A percentile compares a stretch with the other conserved stretches of the same genome.
phyloP scores from a whole-genome alignment of 2,113 vertebrate species.

The Lagopus muta region DNA sequence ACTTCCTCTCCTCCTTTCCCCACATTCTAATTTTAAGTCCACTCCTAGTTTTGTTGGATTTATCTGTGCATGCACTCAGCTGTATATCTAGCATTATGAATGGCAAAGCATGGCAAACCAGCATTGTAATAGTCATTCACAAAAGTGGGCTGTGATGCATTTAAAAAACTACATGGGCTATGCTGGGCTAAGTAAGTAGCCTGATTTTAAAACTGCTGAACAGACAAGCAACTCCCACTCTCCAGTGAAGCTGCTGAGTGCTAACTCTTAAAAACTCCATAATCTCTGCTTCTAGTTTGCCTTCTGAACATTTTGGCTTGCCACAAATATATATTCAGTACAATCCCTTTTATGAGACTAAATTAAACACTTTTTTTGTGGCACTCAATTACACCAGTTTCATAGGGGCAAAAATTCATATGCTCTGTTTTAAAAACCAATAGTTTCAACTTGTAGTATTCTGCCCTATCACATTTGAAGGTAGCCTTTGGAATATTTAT shows the following conservation, averaged over 20 bases:
- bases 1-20: conserved; percentile 2
- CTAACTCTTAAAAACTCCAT: not conserved
- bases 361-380: not conserved
- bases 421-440: not conserved
- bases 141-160: conserved; percentile 41
- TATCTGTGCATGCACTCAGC: not conserved
- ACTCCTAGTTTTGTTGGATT: not conserved
- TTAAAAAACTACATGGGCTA: conserved; percentile 42
- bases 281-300: not conserved
- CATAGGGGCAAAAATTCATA: not conserved
- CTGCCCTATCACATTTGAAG: not conserved
- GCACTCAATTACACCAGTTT: not conserved
- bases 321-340: not conserved
- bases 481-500: not conserved
- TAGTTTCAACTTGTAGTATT: not conserved
- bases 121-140: conserved; percentile 62
- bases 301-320: not conserved
- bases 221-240: conserved; percentile 66
- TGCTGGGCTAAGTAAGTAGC: conserved; percentile 56
- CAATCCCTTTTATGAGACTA: not conserved
- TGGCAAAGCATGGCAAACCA: conserved; percentile 35
- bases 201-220: conserved; percentile 63
- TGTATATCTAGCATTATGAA: conserved; percentile 41
- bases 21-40: conserved; percentile 22
- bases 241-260: conserved; percentile 18